Conservation (phyloP, 2,888 invertebrate genomes). For the Aspidapion aeneum region DNA sequence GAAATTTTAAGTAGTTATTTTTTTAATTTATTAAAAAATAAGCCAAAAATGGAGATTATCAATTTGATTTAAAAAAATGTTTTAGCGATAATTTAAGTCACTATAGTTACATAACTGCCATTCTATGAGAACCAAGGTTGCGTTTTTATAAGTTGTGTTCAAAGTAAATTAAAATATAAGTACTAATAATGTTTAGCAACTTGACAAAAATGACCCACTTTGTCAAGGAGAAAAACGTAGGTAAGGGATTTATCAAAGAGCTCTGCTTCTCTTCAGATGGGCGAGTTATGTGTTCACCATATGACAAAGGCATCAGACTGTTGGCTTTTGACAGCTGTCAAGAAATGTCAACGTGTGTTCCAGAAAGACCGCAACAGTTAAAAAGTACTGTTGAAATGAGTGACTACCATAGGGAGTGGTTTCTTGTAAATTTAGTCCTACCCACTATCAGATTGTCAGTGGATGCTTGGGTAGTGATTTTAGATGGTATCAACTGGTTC, state of each 20-base stretch:
- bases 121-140: no score
- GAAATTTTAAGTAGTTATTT: no score
- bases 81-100: no score
- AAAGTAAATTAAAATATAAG: no score
- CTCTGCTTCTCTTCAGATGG: conserved; percentile 89
- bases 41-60: not conserved
- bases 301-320: conserved; percentile 80
- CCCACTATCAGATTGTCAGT: no score
- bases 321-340: conserved; percentile 76
- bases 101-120: no score
- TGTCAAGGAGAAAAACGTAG: conserved; percentile 82
- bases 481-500: conserved; percentile 81
- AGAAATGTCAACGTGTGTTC: conserved; percentile 70
- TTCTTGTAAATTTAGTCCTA: conserved; percentile 87
- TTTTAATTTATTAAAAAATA: no score
- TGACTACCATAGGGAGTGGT: conserved; percentile 81
- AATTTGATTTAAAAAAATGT: not conserved
- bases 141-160: no score
- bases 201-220: conserved; percentile 77
- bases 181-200: conserved; percentile 70
- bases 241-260: conserved; percentile 91
- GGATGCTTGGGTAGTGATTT: no score
- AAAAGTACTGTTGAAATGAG: conserved; percentile 65
- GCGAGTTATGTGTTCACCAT: conserved; percentile 86
- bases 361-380: conserved; percentile 67